Percentiles rank a stretch among this genome's conserved stretches.
These are phyloP conservation scores for Crioceris asparagi DNA, from an alignment of 2,888 invertebrate genomes.

Conservation along the genomic window DNA sequence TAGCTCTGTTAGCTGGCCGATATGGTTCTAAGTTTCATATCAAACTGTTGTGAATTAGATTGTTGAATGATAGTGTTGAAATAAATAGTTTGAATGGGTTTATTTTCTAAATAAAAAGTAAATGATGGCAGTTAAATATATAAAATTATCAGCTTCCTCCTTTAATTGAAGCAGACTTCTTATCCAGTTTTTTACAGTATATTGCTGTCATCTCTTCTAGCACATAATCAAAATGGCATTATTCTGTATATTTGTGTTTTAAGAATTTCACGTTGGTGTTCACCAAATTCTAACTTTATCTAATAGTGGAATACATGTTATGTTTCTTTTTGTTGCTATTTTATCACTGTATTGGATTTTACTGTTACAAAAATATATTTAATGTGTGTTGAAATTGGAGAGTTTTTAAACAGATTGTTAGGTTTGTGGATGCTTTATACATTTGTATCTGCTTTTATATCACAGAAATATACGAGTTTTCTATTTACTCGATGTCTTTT, in stretches of 20 bases:
- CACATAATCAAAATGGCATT: conserved; percentile 3
- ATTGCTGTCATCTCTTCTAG: no score
- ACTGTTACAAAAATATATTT: conserved; percentile 18
- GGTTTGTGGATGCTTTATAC: conserved; percentile 26
- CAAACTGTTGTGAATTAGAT: no score
- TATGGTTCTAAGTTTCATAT: no score
- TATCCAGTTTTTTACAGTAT: no score
- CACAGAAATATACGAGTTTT: conserved; percentile 20
- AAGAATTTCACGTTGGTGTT: conserved; percentile 5
- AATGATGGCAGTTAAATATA: no score
- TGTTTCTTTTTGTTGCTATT: conserved; percentile 11
- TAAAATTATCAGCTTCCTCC: no score
- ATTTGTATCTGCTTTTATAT: conserved; percentile 25
- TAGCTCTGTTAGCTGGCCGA: no score
- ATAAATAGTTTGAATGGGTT: no score
- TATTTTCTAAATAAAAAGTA: no score
- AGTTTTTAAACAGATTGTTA: conserved; percentile 25
- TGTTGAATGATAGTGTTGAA: no score
- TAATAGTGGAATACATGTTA: conserved; percentile 12
- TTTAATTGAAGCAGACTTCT: no score
- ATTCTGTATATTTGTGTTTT: conserved; percentile 7
- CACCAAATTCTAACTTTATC: background rate
- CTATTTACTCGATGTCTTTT: conserved; percentile 16
- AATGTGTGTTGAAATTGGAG: conserved; percentile 24
- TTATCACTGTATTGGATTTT: conserved; percentile 12